Evolutionary conservation across 2,888 invertebrate genomes (phyloP).

Genomic region (Stramonita haemastoma): DNA sequence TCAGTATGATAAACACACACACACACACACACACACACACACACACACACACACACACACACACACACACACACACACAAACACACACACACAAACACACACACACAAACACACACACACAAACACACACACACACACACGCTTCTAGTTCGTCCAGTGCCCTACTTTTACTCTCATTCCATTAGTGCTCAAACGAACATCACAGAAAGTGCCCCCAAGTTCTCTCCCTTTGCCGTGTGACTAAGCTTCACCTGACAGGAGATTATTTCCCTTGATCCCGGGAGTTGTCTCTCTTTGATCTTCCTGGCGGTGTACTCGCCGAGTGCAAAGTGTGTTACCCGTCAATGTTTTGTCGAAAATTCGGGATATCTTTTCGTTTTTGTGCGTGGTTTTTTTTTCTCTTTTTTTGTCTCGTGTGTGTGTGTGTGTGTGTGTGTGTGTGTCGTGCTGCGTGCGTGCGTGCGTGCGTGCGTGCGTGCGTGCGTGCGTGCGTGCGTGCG

Average conservation of each 20-base stretch:
- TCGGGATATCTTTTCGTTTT: background rate
- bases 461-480: background rate
- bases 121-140: background rate
- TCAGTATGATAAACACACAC: background rate
- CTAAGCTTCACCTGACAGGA: background rate
- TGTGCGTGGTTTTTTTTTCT: too few relatives aligned
- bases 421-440: background rate
- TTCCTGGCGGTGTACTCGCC: too few relatives aligned
- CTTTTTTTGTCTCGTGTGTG: background rate
- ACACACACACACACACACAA: background rate
- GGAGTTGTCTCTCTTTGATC: background rate
- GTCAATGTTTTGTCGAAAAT: too few relatives aligned
- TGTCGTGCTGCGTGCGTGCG: background rate
- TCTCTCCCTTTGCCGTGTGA: background rate
- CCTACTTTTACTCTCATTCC: background rate
- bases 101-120: background rate
- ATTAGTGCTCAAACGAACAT: background rate
- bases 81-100: background rate
- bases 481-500: background rate
- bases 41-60: background rate
- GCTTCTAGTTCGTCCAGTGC: background rate
- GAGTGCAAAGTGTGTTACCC: too few relatives aligned
- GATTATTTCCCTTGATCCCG: background rate
- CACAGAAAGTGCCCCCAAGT: background rate
- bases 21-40: background rate